Conservation (phyloP, 1,140 invertebrate species). For the Tachypleus tridentatus region DNA sequence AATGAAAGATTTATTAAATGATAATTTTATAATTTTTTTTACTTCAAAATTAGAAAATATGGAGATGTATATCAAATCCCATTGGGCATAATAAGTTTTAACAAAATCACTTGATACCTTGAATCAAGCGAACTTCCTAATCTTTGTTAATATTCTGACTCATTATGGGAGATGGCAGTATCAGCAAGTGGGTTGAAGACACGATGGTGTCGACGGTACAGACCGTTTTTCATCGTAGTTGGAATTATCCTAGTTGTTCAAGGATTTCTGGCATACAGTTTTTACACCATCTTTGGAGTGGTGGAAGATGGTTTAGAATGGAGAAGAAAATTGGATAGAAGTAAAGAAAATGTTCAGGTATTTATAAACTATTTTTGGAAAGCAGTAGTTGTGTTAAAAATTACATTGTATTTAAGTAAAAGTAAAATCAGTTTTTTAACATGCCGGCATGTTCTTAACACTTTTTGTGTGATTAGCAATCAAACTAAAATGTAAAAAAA, state of each 20-base stretch:
- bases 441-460: neutral
- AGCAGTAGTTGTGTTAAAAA: neutral
- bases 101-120: no score
- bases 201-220: constrained; percentile 1
- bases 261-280: constrained; percentile 4
- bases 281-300: constrained; percentile 1
- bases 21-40: no score
- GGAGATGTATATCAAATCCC: no score
- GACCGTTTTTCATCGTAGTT: constrained; percentile 1
- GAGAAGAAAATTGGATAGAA: neutral
- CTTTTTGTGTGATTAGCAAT: neutral
- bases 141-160: no score
- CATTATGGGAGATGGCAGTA: neutral
- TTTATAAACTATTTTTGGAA: neutral
- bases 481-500: neutral
- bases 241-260: constrained; percentile 4
- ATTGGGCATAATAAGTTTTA: no score
- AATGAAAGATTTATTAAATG: no score
- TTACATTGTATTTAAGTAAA: neutral
- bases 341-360: constrained; percentile 3
- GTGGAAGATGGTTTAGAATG: neutral
- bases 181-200: neutral
- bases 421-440: neutral
- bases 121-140: no score
- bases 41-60: no score